Evolutionary conservation across 2,888 invertebrate species (phyloP), one percentile per base, ranked within the genome.

Genomic region (Diplolepis rosae): DNA sequence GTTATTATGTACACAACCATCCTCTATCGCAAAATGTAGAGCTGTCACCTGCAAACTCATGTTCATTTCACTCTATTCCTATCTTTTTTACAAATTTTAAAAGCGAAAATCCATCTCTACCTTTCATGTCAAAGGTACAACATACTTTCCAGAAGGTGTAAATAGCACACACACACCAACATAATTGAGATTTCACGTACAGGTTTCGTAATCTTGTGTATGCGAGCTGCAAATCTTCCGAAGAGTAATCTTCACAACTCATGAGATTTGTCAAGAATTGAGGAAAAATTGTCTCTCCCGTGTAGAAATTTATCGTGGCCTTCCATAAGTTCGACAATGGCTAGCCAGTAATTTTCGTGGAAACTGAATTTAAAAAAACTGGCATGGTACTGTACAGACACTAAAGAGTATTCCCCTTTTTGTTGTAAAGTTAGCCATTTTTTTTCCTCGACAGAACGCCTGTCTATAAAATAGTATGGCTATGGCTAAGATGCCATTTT

Each of bases 181-280:
- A 39, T 35, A 61, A 61, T 61, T 39, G 24, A 24, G 39, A 39
- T 42, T 27, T 61, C 61, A 61, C 39, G 39, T 35, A 56, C n/a
- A 35, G 39, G 24, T 61, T 61, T 61, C 39, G 39, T 39, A 22
- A 61, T 39, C 61, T 61, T 61, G 39, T 61, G 39, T 39, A 61
- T 61, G 61, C n/a, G n/a, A 61, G 27, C 61, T 61, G n/a, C 39
- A 22, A n/a, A 56, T 56, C 35, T 48, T 11, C 22, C 3, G 11
- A 48, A 3, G 18, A 48, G 48, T 11, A 22, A 18, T 48, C 18
- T 48, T 48, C n/a, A n/a, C n/a, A n/a, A n/a, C n/a, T n/a, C n/a
- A n/a, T n/a, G n/a, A n/a, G n/a, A n/a, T n/a, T n/a, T n/a, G n/a
- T n/a, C n/a, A n/a, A n/a, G n/a, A n/a, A n/a, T n/a, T n/a, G n/a